phyloP scores from a whole-genome alignment of 2,797 vertebrate species.

The Artibeus jamaicensis region DNA sequence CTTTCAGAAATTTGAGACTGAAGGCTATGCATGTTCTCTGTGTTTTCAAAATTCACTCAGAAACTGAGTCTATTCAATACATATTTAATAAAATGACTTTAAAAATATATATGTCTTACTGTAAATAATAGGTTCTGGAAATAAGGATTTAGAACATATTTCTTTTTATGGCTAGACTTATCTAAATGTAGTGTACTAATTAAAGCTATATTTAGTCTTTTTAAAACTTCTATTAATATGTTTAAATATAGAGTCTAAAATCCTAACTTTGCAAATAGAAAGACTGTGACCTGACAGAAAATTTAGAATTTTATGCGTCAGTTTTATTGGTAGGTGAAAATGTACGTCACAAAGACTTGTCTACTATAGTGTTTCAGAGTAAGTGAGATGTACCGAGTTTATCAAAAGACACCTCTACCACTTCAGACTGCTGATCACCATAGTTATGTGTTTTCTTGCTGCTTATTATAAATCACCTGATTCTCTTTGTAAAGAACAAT shows the following conservation, averaged over 20 bases:
- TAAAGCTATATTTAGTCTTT: background rate
- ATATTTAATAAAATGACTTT: background rate
- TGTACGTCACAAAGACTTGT: background rate
- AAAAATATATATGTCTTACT: background rate
- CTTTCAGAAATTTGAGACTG: background rate
- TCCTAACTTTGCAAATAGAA: background rate
- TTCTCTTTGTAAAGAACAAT: background rate
- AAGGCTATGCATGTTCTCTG: background rate
- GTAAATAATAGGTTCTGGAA: background rate
- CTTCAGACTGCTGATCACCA: background rate
- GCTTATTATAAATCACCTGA: background rate
- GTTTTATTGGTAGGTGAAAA: background rate
- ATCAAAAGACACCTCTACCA: background rate
- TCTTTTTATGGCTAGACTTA: slow-evolving; percentile 35
- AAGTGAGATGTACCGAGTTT: background rate
- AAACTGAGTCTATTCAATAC: background rate
- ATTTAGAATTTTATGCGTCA: background rate
- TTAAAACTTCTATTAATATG: background rate
- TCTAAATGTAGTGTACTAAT: background rate
- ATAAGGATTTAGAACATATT: background rate
- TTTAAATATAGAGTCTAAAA: slow-evolving; percentile 11
- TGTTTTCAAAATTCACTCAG: slow-evolving; percentile 15
- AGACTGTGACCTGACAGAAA: background rate
- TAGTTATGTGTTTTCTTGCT: background rate
- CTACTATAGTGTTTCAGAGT: background rate